Base-by-base conservation (phyloP, 2,797 vertebrate species). In the Rhyacichthys aspro region DNA sequence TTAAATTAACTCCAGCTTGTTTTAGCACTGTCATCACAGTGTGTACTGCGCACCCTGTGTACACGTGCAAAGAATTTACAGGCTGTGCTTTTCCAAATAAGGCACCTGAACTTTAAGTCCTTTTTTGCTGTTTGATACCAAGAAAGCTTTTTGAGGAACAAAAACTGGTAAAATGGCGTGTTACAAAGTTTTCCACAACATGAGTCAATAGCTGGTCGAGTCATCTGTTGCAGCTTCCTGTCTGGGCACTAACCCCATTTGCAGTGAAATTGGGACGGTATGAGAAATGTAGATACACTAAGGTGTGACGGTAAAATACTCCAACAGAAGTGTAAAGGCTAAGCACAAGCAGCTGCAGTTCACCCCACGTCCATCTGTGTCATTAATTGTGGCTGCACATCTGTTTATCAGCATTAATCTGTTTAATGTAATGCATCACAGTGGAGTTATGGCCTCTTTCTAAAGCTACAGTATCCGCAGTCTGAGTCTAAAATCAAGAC, bases 401-500 rank as follows among this genome's bases (percentile, higher is more conserved):
- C 43, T 60, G 60, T 66, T 52, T 55, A 37, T 42, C 46, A 45
- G 56, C 49, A 54, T 50, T 63, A 16, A 49, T 19, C 32, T 11
- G 3, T n/a, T 32, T 59, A 41, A 65, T 70, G 66, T 55, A 59
- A 47, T 64, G 55, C 15, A 18, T 8, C 42, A 42, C 16, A 32
- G 43, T 17, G 5, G 23, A 12, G 55, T 47, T 58, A 10, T 52
- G 14, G 38, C 47, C 53, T 64, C 53, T 72, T 15, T 14, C 33
- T 63, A 53, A 39, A 43, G 54, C 45, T 19, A 10, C 37, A 19
- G 18, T 52, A 38, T 64, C 59, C 23, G 17, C 9, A 1, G 16
- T 38, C 53, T 44, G 50, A 23, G 3, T 50, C 76, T 79, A 64
- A 55, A 74, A 79, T 78, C 64, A 37, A 72, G 16, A 54, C 45